phyloP scores from a whole-genome alignment of 1,140 invertebrate genomes.

The Zaprionus kolodkinae region DNA sequence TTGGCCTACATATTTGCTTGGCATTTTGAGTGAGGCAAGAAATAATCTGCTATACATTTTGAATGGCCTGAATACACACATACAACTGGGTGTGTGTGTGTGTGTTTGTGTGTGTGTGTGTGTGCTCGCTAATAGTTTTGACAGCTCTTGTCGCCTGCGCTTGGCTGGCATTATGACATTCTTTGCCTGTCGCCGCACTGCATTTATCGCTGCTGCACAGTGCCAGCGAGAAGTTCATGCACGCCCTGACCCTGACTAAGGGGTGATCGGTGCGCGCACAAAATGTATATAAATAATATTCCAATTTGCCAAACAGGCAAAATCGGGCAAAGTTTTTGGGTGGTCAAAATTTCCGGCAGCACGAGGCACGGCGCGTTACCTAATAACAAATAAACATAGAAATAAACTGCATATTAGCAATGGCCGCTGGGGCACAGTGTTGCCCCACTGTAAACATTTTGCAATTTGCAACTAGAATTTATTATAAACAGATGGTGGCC shows the following conservation, averaged over 20 bases:
- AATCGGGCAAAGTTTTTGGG: constrained; percentile 16
- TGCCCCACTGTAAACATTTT: constrained; percentile 69
- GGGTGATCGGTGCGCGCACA: constrained; percentile 34
- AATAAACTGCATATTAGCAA: constrained; percentile 66
- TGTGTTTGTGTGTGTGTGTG: constrained; percentile 10
- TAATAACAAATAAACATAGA: constrained; percentile 67
- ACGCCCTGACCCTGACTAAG: constrained; percentile 65
- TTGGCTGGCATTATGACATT: constrained; percentile 50
- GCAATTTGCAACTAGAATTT: constrained; percentile 65
- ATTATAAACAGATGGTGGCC: constrained; percentile 76
- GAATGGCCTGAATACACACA: constrained; percentile 55
- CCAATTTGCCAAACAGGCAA: constrained; percentile 53
- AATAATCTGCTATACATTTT: constrained; percentile 71
- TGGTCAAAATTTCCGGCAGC: constrained; percentile 46
- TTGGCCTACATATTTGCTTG: constrained; percentile 75
- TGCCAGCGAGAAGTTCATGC: constrained; percentile 43
- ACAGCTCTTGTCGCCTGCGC: constrained; percentile 72
- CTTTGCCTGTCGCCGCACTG: constrained; percentile 32
- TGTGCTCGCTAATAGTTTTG: constrained; percentile 72
- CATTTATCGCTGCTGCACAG: constrained; percentile 12
- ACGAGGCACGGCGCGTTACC: constrained; percentile 47
- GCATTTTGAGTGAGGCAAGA: constrained; percentile 68
- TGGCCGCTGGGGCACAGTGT: constrained; percentile 1
- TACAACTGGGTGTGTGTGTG: no score
- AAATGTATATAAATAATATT: constrained; percentile 5